phyloP scores from a whole-genome alignment of 2,888 invertebrate genomes.

The Torymus aiolomorphi region DNA sequence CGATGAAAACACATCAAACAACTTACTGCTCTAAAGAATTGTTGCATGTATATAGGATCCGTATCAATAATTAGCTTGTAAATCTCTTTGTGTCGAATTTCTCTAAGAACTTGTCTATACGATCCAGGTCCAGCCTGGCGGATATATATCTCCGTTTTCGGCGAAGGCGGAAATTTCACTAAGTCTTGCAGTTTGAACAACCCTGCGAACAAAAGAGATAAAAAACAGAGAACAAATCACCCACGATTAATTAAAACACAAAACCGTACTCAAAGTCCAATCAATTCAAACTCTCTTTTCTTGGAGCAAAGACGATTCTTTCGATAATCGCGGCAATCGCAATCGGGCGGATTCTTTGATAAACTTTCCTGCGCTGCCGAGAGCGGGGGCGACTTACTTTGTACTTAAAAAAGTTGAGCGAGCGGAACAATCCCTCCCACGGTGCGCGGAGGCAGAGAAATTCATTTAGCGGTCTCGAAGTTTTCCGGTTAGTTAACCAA shows the following conservation, averaged over 20 bases:
- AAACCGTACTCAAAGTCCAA: too few species aligned
- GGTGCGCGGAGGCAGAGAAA: not conserved
- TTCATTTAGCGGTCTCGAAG: slow-evolving; percentile 37
- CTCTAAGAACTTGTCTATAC: slow-evolving; percentile 84
- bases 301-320: too few species aligned
- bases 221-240: slow-evolving; percentile 4
- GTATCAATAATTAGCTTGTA: slow-evolving; percentile 93
- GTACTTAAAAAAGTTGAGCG: slow-evolving; percentile 20
- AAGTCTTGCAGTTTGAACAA: slow-evolving; percentile 91
- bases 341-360: slow-evolving; percentile 6
- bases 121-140: slow-evolving; percentile 84
- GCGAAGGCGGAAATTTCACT: slow-evolving; percentile 82
- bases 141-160: slow-evolving; percentile 86
- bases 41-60: slow-evolving; percentile 86
- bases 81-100: slow-evolving; percentile 91
- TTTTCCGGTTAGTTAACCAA: slow-evolving; percentile 35
- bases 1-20: not conserved
- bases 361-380: not conserved
- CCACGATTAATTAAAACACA: too few species aligned
- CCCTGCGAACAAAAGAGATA: slow-evolving; percentile 75
- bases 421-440: slow-evolving; percentile 3
- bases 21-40: slow-evolving; percentile 92
- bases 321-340: too few species aligned
- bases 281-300: too few species aligned
- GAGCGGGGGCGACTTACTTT: slow-evolving; percentile 6